These are phyloP conservation scores for Alitta virens DNA, from an alignment of 2,888 invertebrate genomes.

Conservation along the genomic window DNA sequence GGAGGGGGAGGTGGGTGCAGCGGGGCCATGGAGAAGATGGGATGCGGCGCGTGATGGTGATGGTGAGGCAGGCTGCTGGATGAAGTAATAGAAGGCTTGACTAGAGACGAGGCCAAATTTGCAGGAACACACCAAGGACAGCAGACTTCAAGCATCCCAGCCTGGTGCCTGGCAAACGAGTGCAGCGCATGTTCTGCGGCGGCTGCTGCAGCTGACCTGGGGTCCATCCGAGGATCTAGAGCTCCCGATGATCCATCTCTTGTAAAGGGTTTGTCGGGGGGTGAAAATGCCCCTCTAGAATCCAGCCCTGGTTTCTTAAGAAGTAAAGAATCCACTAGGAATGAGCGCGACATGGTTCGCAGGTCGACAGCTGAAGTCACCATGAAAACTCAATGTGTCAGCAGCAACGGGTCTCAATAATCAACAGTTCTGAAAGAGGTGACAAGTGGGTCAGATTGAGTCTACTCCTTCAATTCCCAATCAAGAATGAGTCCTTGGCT, in stretches of 20 bases:
- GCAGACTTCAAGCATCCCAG: neutral
- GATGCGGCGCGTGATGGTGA: neutral
- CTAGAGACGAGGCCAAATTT: neutral
- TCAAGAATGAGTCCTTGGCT: no score
- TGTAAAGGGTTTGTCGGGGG: neutral
- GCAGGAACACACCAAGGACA: neutral
- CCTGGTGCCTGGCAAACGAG: neutral
- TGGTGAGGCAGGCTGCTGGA: neutral
- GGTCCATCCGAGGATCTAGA: neutral
- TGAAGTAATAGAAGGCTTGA: neutral
- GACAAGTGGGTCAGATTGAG: no score
- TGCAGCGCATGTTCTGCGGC: neutral
- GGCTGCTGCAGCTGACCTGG: neutral
- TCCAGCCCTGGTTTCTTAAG: slow-evolving; percentile 35
- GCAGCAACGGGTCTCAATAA: no score
- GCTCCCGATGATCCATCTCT: neutral
- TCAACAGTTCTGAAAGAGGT: no score
- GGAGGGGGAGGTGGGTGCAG: neutral
- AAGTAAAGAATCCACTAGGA: slow-evolving; percentile 54
- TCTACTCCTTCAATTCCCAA: no score
- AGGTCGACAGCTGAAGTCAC: no score
- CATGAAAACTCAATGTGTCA: no score
- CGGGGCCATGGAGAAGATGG: neutral
- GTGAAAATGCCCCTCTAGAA: neutral
- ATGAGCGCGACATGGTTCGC: slow-evolving; percentile 51